Percentiles rank a stretch among this genome's conserved stretches.
phyloP scores from a whole-genome alignment of 2,797 vertebrate species.

The Manis javanica region DNA sequence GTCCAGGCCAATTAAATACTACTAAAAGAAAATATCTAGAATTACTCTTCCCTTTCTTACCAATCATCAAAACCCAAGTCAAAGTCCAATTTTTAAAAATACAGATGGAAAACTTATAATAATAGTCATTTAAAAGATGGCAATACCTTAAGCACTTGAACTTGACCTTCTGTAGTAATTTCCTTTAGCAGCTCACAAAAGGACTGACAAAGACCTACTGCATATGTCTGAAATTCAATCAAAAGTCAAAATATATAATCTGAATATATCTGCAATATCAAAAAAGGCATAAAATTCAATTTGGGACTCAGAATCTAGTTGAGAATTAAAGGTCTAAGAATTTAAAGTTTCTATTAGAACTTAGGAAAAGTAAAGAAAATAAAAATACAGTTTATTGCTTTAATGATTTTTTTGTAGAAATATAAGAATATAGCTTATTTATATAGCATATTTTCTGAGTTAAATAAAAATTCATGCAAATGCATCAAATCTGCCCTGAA shows the following conservation, averaged over 20 bases:
- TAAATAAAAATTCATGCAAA: constrained; percentile 1
- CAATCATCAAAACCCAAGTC: not conserved
- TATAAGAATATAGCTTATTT: not conserved
- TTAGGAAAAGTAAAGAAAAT: constrained; percentile 27
- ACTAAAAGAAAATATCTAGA: constrained; percentile 39
- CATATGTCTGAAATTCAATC: constrained; percentile 90
- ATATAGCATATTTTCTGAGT: not conserved
- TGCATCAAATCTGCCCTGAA: not conserved
- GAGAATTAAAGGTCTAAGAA: constrained; percentile 38
- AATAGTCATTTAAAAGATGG: constrained; percentile 7
- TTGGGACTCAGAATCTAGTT: constrained; percentile 9
- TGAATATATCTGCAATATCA: not conserved
- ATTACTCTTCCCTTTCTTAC: not conserved
- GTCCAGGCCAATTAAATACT: not conserved
- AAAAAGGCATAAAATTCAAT: constrained; percentile 52
- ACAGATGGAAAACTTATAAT: not conserved
- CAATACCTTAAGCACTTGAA: constrained; percentile 95
- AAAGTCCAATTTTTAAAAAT: constrained; percentile 18
- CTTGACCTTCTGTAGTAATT: constrained; percentile 94
- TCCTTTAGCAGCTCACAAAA: constrained; percentile 93
- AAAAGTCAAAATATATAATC: constrained; percentile 12
- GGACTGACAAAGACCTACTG: constrained; percentile 90
- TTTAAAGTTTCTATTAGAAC: constrained; percentile 38
- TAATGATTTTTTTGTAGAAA: constrained; percentile 7
- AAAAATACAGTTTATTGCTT: constrained; percentile 4